Conservation (phyloP, 2,797 vertebrate genomes). For the Petrocephalus schoutedeni region DNA sequence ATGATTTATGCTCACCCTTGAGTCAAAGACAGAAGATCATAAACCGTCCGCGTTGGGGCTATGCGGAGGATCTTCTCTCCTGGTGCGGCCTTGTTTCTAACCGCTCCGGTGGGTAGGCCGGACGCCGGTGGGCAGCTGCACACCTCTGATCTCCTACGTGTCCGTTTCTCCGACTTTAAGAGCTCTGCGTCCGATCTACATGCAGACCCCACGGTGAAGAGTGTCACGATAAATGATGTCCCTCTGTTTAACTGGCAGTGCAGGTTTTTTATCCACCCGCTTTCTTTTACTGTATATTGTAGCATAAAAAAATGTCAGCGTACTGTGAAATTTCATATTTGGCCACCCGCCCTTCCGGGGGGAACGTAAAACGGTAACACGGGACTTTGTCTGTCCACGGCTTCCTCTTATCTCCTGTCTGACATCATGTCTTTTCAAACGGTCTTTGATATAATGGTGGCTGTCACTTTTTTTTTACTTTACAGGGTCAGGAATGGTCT, state of each 20-base stretch:
- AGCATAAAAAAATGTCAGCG: neutral
- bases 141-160: neutral
- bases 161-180: neutral
- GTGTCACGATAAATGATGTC: neutral
- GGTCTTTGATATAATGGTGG: neutral
- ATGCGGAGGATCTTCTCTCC: neutral
- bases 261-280: neutral
- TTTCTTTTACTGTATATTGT: neutral
- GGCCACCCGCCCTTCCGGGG: neutral
- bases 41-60: neutral
- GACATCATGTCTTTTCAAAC: neutral
- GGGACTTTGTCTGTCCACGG: neutral
- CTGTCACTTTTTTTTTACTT: neutral
- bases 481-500: neutral
- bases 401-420: neutral
- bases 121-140: neutral
- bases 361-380: neutral
- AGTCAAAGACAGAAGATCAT: neutral
- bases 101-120: neutral
- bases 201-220: neutral
- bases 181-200: neutral
- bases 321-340: slow-evolving; percentile 7
- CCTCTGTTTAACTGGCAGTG: neutral
- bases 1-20: neutral
- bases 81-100: neutral